Base-by-base conservation (phyloP, 2,797 vertebrate species). In the Clarias platycephalus region DNA sequence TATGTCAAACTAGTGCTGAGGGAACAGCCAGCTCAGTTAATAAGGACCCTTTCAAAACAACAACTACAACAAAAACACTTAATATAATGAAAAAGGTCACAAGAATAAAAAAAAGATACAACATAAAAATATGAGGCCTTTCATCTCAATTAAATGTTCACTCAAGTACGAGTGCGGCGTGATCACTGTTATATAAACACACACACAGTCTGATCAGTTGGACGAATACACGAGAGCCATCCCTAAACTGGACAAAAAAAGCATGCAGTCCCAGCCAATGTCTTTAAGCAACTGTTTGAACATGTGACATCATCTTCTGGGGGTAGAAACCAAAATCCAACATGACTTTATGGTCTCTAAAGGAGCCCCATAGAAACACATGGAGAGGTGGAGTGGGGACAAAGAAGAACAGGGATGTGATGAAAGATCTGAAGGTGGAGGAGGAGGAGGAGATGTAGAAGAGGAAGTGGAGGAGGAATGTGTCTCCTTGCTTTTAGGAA, bases 401-500 rank as follows among this genome's bases (percentile, higher is more conserved):
- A 63, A 81, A 84, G 75, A 63, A 57, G 87, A 7, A 83, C 76
- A 85, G 68, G 68, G 71, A 79, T 87, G 83, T 24, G 79, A 82
- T 44, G 74, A 75, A 80, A 34, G 81, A 79, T 87, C 75, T 80
- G 82, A 71, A 60, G 74, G 83, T 49, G 44, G 93, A 95, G 86
- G 88, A 91, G 60, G 81, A 79, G 86, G 88, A 82, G 60, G 75
- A 62, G 24, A 49, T 49, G 44, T 49, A 49, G 88, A 91, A 57
- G 81, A 79, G 86, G 88, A 82, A 53, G 75, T 55, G 24, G 57
- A 24, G 70, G 87, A 94, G 93, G 94, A 95, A 95, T 94, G 94
- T 93, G 95, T 95, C 95, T 93, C 92, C 94, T 94, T 94, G 94
- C 92, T 90, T 93, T 97, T 97, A 87, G 94, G 96, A 95, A 95